Evolutionary conservation across 2,888 invertebrate species (phyloP).

Genomic region (Sericinus montela): DNA sequence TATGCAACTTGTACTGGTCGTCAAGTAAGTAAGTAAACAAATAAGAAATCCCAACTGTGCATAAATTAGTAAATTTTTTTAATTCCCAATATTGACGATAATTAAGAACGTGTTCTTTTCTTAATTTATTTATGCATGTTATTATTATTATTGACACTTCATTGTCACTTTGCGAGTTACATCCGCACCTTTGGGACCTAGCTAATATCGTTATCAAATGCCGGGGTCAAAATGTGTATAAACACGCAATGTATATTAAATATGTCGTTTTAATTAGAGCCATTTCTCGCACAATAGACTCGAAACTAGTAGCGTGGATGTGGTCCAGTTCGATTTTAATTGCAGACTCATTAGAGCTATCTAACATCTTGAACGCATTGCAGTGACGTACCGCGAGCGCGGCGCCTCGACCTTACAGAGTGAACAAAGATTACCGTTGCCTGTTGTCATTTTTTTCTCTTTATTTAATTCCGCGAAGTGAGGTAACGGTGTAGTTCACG

Average conservation of each 20-base stretch:
- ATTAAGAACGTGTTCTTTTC: too few species aligned
- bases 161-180: too few species aligned
- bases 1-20: too few species aligned
- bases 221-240: neutral
- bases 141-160: too few species aligned
- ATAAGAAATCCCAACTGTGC: too few species aligned
- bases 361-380: constrained; percentile 27
- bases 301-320: constrained; percentile 24
- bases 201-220: neutral
- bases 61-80: too few species aligned
- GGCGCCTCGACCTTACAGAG: constrained; percentile 27
- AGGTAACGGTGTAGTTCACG: constrained; percentile 70
- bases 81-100: too few species aligned
- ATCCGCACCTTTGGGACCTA: too few species aligned
- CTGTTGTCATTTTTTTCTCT: constrained; percentile 54
- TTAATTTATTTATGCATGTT: too few species aligned
- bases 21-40: too few species aligned
- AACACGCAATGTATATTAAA: constrained; percentile 20
- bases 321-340: constrained; percentile 49
- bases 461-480: constrained; percentile 72
- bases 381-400: constrained; percentile 48
- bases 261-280: constrained; percentile 10
- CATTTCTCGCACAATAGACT: constrained; percentile 15
- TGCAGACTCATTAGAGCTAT: constrained; percentile 34
- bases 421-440: constrained; percentile 72